Conservation (phyloP, 2,113 vertebrate species). For the Regulus satrapa region DNA sequence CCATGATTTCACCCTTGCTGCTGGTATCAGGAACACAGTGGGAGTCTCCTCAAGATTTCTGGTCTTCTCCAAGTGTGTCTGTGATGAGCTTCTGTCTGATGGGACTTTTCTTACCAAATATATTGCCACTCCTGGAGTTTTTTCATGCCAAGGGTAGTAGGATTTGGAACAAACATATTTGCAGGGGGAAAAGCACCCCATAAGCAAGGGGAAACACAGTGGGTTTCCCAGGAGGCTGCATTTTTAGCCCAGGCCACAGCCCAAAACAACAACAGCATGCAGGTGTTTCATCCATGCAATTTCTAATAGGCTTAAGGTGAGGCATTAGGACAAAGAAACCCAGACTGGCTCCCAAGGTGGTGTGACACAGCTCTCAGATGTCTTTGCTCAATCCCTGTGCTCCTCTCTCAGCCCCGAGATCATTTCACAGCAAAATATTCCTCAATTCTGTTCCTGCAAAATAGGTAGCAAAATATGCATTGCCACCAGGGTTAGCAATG, state of each 20-base stretch:
- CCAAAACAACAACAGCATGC: neutral
- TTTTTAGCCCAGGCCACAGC: neutral
- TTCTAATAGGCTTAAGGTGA: neutral
- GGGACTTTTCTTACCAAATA: neutral
- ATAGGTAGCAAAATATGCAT: neutral
- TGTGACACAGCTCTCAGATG: neutral
- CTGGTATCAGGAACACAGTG: neutral
- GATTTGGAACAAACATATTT: neutral
- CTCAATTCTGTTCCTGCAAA: neutral
- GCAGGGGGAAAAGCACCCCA: neutral
- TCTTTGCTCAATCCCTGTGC: neutral
- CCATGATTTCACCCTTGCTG: neutral
- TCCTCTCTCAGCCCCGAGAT: neutral
- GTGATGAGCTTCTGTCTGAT: neutral
- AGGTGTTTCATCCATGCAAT: neutral
- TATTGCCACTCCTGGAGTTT: neutral
- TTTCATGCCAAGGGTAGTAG: neutral
- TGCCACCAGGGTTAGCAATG: neutral
- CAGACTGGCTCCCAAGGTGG: rapidly evolving
- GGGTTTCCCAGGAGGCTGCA: neutral
- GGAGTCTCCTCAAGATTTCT: neutral
- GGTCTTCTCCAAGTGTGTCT: rapidly evolving
- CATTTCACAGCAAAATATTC: neutral
- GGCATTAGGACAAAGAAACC: neutral
- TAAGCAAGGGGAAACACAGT: neutral